Conservation (phyloP, 2,888 invertebrate species). For the Meta bourneti region DNA sequence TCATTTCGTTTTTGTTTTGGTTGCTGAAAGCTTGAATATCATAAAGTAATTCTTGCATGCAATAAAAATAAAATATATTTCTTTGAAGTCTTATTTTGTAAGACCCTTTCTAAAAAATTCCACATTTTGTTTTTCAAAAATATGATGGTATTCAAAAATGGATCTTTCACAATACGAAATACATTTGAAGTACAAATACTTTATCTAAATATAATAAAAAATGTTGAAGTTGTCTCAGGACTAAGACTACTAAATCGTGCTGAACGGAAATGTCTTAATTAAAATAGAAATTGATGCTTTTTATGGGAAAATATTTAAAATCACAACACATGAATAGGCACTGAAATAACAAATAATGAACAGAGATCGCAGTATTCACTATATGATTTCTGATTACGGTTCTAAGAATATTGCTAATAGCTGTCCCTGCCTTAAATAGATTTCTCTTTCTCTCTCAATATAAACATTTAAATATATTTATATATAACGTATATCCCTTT, state of each 20-base stretch:
- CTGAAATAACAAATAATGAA: slow-evolving; percentile 71
- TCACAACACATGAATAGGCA: slow-evolving; percentile 70
- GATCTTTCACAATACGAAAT: slow-evolving; percentile 68
- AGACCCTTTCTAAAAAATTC: slow-evolving; percentile 62
- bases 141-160: slow-evolving; percentile 70
- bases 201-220: slow-evolving; percentile 75
- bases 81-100: slow-evolving; percentile 7
- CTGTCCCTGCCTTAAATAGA: slow-evolving; percentile 71
- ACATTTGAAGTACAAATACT: slow-evolving; percentile 68
- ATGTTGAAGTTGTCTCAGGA: slow-evolving; percentile 39
- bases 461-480: slow-evolving; percentile 73
- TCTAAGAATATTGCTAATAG: slow-evolving; percentile 67
- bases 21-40: slow-evolving; percentile 3
- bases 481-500: slow-evolving; percentile 50
- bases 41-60: slow-evolving; percentile 26
- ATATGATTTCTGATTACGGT: slow-evolving; percentile 22
- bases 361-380: slow-evolving; percentile 39
- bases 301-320: slow-evolving; percentile 49
- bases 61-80: slow-evolving; percentile 51
- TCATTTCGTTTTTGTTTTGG: background rate
- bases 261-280: slow-evolving; percentile 22
- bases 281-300: slow-evolving; percentile 45
- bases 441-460: slow-evolving; percentile 62
- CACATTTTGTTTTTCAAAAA: slow-evolving; percentile 70
- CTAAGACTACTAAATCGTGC: slow-evolving; percentile 59